Percentiles rank a stretch among this genome's conserved stretches.
Conservation (phyloP, 1,140 invertebrate genomes). For the Trichomalopsis sarcophagae region DNA sequence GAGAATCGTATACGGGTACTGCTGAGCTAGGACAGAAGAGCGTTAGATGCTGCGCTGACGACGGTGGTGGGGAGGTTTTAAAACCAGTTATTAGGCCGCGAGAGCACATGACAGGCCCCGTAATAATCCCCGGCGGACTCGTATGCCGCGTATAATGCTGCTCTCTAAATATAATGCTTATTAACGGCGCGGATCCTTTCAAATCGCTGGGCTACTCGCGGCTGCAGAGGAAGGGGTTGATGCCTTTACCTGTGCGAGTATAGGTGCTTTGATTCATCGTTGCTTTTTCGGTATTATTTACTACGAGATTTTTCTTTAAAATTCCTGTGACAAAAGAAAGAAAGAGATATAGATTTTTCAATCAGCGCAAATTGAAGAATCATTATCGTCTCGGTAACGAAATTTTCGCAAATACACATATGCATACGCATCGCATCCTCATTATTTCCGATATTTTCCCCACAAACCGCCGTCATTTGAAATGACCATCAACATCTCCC, state of each 20-base stretch:
- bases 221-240: slow-evolving; percentile 3
- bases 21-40: neutral
- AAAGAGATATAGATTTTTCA: too few relatives aligned
- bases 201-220: slow-evolving; percentile 30
- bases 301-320: neutral
- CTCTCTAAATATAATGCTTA: slow-evolving; percentile 67
- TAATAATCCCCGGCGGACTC: slow-evolving; percentile 59
- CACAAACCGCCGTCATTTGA: neutral
- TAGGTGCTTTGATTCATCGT: neutral
- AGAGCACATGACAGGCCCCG: slow-evolving; percentile 62
- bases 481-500: neutral
- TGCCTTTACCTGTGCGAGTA: slow-evolving; percentile 14
- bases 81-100: slow-evolving; percentile 67
- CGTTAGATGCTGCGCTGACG: slow-evolving; percentile 15
- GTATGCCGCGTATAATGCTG: slow-evolving; percentile 50
- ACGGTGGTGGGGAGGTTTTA: slow-evolving; percentile 56
- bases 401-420: neutral
- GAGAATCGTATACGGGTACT: too few relatives aligned
- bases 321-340: neutral
- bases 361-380: neutral
- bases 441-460: neutral
- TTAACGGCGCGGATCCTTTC: slow-evolving; percentile 64
- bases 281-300: neutral
- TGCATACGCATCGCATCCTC: neutral
- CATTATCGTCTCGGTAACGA: neutral